Base-by-base conservation (phyloP, 2,113 vertebrate species). In the Elachura formosa region DNA sequence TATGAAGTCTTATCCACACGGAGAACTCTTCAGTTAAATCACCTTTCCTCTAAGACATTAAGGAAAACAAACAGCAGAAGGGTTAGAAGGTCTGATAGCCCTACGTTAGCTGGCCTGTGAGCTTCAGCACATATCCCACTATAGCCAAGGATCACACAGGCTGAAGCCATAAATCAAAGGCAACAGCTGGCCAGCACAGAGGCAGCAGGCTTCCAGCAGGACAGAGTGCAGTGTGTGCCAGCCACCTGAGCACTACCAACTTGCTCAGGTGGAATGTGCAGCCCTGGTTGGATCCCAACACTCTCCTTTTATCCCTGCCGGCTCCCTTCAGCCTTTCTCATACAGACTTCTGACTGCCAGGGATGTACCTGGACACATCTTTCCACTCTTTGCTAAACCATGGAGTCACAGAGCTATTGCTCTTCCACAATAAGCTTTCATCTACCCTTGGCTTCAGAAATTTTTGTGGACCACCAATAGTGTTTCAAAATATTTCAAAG, bases 311-410 rank as follows among this genome's bases (percentile, higher is more conserved):
- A 4, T 9, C 69, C 0, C 0, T 10, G 20, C 81, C 6, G 29
- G 36, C 52, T 72, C 36, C 6, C 56, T 33, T 36, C 2, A 6
- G 36, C 41, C 25, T 1, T 33, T 52, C 40, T 41, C 23, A 10
- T 5, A 17, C n/a, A 45, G 43, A 12, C 11, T 58, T 54, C 63
- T 63, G 46, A 10, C 79, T 63, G 72, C 49, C 25, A 2, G 22
- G 73, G 48, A n/a, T 2, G 5, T 0, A 3, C 43, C 0, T 0
- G 8, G 20, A 82, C 48, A 71, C 26, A 40, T 52, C 56, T 81
- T 66, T 17, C 59, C 11, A 36, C 43, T 6, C 56, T 58, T 40
- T 46, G 29, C 49, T 79, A 66, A 94, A 74, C 18, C 11, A 0
- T 11, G 34, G 23, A 79, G n/a, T 41, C 54, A 73, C 69, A 38